A percentile compares a stretch with the other conserved stretches of the same genome.
Conservation (phyloP, 2,888 invertebrate species). For the Pilophorus perplexus region DNA sequence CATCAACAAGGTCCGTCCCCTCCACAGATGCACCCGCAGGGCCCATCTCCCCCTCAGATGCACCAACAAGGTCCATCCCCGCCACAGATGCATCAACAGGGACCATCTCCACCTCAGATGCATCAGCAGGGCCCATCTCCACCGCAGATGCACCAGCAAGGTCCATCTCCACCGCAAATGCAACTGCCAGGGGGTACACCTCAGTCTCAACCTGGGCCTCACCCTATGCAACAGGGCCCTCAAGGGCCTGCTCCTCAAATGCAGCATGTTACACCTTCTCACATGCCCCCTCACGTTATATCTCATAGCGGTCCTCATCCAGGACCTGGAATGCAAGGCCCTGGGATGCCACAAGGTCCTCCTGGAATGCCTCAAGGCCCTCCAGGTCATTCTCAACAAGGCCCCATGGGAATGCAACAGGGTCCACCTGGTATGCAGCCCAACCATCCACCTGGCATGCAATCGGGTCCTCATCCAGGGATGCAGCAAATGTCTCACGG, state of each 20-base stretch:
- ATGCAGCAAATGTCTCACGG: constrained; percentile 28
- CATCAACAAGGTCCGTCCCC: constrained; percentile 22
- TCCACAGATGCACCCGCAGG: constrained; percentile 20
- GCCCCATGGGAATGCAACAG: constrained; percentile 26
- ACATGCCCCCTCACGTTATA: not conserved
- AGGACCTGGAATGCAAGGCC: constrained; percentile 8
- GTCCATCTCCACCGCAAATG: constrained; percentile 1
- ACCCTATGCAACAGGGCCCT: not conserved
- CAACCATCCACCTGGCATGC: constrained; percentile 10
- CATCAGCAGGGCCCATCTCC: constrained; percentile 14
- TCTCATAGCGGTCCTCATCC: constrained; percentile 6
- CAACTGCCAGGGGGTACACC: not conserved
- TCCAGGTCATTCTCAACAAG: not conserved
- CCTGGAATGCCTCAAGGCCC: constrained; percentile 25
- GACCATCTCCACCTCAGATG: constrained; percentile 14
- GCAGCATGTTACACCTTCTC: not conserved
- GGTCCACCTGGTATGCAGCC: constrained; percentile 17
- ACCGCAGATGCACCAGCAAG: not conserved
- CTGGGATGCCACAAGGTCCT: constrained; percentile 11
- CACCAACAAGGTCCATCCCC: constrained; percentile 20
- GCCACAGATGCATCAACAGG: constrained; percentile 12
- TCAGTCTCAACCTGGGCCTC: not conserved
- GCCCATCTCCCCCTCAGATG: constrained; percentile 26
- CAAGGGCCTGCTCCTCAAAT: not conserved
- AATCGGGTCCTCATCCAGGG: constrained; percentile 14